Evolutionary conservation across 2,888 invertebrate genomes (phyloP), one percentile per base, ranked within the genome.

Genomic region (Blastobasis adustella): DNA sequence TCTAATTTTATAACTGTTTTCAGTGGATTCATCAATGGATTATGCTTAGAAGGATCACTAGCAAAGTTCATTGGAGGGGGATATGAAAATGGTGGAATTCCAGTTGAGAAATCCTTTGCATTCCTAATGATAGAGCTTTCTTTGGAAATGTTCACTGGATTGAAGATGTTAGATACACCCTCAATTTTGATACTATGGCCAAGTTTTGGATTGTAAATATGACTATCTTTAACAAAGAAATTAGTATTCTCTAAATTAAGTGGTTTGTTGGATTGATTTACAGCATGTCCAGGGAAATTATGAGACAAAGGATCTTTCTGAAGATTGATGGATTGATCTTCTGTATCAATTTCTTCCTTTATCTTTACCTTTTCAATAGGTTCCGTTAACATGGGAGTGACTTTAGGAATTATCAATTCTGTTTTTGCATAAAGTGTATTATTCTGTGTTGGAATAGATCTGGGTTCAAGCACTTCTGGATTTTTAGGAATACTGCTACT

Each of bases 381-480:
- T 54, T 90, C 89, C 58, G 87, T 83, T 51, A 84, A 85, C 83
- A 90, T 89, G 10, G 90, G 87, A 44, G 88, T 86, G 50, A 90
- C 88, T 76, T 91, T 91, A 39, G 91, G 91, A 66, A 91, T 91
- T 58, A 91, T 91, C 55, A 91, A 82, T 75, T 92, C 91, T 44
- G 91, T 90, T 84, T 91, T 92, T 55, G 90, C 81, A 69, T 79
- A 88, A 60, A 82, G 69, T 53, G 72, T 58, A 64, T 66, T 71
- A 64, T 66, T 71, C 56, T 69, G 73, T 49, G 77, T 63, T 54
- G 72, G 54, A 41, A 73, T 67, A 38, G 79, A 67, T 66, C 82
- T 74, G 38, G 73, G 62, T 56, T 84, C 85, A 55, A 70, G 56
- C 58, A 62, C 76, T 49, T 88, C 88, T 48, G 63, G 54, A 53